phyloP scores from a whole-genome alignment of 2,113 vertebrate species.

The Vanacampus margaritifer region DNA sequence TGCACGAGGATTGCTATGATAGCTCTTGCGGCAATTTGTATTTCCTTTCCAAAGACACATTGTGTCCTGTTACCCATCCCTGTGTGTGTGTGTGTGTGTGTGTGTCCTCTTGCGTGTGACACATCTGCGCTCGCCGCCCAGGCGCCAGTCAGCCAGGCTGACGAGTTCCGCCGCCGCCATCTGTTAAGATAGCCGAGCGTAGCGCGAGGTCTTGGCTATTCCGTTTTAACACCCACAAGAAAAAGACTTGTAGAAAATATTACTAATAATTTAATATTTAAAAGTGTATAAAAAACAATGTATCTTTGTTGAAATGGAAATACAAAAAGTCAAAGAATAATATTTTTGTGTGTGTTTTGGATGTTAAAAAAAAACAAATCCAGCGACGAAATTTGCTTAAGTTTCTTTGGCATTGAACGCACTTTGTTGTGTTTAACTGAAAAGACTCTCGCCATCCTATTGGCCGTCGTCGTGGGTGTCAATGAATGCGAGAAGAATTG shows the following conservation, averaged over 20 bases:
- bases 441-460: neutral
- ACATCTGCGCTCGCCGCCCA: neutral
- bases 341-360: no score
- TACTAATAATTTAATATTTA: no score
- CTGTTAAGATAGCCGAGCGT: neutral
- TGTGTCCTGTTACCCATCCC: no score
- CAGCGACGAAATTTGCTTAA: neutral
- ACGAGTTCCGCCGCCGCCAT: neutral
- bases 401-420: neutral
- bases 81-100: no score
- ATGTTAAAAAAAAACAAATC: neutral
- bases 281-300: neutral
- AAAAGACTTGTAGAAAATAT: neutral
- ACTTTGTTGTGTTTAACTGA: neutral
- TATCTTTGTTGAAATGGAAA: neutral
- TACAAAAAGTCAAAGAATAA: neutral
- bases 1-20: neutral
- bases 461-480: neutral
- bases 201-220: neutral
- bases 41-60: neutral
- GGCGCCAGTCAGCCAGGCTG: no score
- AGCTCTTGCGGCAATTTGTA: no score
- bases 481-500: slow-evolving; percentile 4
- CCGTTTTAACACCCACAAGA: neutral
- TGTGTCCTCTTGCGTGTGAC: neutral